Conservation (phyloP, 2,797 vertebrate species). For the Rhadinocentrus ornatus region DNA sequence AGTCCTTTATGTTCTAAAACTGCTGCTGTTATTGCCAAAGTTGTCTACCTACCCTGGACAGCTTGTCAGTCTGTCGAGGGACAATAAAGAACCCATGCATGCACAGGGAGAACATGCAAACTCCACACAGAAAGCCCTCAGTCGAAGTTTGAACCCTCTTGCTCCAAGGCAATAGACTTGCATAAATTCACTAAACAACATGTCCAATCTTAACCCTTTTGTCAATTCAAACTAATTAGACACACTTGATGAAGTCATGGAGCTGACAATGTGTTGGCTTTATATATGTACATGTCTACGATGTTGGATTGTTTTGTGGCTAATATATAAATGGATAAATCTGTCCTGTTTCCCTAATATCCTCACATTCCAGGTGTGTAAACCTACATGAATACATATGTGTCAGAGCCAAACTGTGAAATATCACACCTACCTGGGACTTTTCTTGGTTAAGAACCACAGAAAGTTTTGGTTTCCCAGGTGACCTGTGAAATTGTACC, state of each 20-base stretch:
- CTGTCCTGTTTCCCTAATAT: slow-evolving; percentile 7
- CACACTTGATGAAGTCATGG: background rate
- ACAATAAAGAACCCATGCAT: background rate
- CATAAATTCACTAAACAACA: background rate
- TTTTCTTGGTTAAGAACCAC: slow-evolving; percentile 41
- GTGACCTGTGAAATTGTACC: slow-evolving; percentile 37
- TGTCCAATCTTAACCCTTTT: background rate
- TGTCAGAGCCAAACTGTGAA: slow-evolving; percentile 55
- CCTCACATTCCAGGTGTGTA: slow-evolving; percentile 40
- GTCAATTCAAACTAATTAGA: background rate
- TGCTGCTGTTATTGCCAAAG: too few relatives aligned
- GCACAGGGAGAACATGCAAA: background rate
- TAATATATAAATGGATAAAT: slow-evolving; percentile 8
- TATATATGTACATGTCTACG: background rate
- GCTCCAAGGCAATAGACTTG: background rate
- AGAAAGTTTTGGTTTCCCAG: slow-evolving; percentile 62
- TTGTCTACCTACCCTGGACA: background rate
- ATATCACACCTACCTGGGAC: slow-evolving; percentile 70
- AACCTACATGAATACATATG: slow-evolving; percentile 15
- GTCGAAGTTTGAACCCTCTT: background rate
- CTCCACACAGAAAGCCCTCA: background rate
- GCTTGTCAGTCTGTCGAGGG: background rate
- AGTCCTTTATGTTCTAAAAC: background rate
- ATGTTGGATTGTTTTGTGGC: slow-evolving; percentile 9
- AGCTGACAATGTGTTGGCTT: background rate